Evolutionary conservation across 2,888 invertebrate species (phyloP), one percentile per base, ranked within the genome.

Genomic region (Gymnocheta viridis): DNA sequence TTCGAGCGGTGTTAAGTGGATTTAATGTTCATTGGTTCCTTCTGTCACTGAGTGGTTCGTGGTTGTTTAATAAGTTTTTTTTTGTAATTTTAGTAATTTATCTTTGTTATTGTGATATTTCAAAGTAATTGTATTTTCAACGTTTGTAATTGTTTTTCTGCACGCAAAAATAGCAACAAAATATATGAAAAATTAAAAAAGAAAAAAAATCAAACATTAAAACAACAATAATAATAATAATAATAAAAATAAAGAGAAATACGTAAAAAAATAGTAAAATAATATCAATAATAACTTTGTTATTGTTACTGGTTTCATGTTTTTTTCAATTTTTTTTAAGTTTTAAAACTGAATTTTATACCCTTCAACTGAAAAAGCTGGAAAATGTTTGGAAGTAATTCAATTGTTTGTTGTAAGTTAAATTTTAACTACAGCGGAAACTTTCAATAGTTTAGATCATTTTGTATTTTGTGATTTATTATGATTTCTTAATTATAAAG

Each of bases 141-240:
- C 80, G 67, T 67, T 56, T 80, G 60, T 80, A 80, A 80, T 80
- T 80, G 73, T 51, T 58, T 80, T 56, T 58, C 22, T 73, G 51
- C 73, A 73, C 73, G 80, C 80, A 80, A 80, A 67, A 73, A 73
- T 73, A 66, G 67, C 29, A 67, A 73, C 22, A 58, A 67, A 73
- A 80, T 38, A n/a, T n/a, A n/a, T n/a, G n/a, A n/a, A n/a, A n/a
- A n/a, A n/a, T n/a, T n/a, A n/a, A n/a, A n/a, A 64, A 44, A 56
- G 38, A 17, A 64, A 49, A 24, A 27, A 7, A 51, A 24, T 24
- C 6, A 4, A 54, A 62, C 19, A 29, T n/a, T 19, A 38, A 54
- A 62, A 7, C 6, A 41, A n/a, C 41, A 60, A 78, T 41, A 78
- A 62, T n/a, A 62, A 69, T 38, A 64, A 51, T 54, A 70, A 49